These are phyloP conservation scores for Himantopus leucocephalus DNA, from an alignment of 2,113 vertebrate genomes.

Conservation along the genomic window DNA sequence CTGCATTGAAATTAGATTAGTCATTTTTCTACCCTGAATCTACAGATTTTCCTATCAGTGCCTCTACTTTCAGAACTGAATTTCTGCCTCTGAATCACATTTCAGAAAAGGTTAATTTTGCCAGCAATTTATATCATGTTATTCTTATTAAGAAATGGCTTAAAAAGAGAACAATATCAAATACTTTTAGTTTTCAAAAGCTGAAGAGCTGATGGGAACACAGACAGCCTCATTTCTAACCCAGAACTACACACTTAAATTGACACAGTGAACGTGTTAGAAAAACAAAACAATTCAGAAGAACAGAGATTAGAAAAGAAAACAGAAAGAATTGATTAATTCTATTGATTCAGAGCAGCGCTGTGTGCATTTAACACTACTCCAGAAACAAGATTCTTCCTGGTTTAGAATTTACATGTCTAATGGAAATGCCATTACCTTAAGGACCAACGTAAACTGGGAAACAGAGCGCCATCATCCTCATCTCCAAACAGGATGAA, in stretches of 20 bases:
- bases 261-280: neutral
- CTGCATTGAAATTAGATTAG: neutral
- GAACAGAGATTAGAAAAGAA: neutral
- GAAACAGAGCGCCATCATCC: neutral
- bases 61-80: neutral
- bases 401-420: neutral
- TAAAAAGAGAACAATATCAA: neutral
- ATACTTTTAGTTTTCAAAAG: neutral
- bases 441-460: neutral
- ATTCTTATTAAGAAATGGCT: neutral
- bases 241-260: neutral
- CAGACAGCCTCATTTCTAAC: neutral
- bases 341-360: neutral
- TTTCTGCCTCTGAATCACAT: neutral
- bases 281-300: conserved; percentile 28
- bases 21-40: neutral
- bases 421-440: neutral
- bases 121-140: neutral
- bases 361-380: neutral
- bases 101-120: neutral
- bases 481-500: neutral
- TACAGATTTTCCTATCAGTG: neutral
- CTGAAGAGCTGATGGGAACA: neutral
- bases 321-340: conserved; percentile 1
- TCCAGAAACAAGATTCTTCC: neutral